Conservation (phyloP, 2,888 invertebrate species). For the Lepetodrilus schrolli region DNA sequence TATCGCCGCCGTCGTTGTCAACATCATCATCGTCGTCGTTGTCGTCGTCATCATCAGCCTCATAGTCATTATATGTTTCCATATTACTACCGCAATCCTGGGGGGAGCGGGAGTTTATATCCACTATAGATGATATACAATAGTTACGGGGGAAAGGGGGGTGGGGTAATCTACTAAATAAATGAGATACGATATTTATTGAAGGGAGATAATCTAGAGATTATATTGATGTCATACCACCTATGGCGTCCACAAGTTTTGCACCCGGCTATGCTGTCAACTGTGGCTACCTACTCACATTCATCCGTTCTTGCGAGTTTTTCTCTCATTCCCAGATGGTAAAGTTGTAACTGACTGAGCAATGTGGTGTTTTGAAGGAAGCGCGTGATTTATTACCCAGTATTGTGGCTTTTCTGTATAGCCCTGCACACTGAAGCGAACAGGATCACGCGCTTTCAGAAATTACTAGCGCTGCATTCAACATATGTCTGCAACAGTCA, state of each 20-base stretch:
- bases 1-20: slow-evolving; percentile 29
- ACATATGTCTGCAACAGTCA: not conserved
- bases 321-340: slow-evolving; percentile 14
- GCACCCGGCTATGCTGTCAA: not conserved
- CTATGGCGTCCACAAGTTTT: not conserved
- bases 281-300: not conserved
- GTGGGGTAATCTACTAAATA: too few species aligned
- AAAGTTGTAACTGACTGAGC: not conserved
- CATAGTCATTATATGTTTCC: slow-evolving; percentile 36
- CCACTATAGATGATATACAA: too few species aligned
- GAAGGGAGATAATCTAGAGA: not conserved
- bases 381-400: slow-evolving; percentile 2
- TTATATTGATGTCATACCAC: slow-evolving; percentile 6
- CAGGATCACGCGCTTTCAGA: not conserved
- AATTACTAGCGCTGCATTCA: not conserved
- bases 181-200: not conserved
- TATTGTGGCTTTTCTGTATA: slow-evolving; percentile 11
- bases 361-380: slow-evolving; percentile 24
- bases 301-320: not conserved
- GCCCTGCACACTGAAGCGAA: slow-evolving; percentile 12
- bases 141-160: too few species aligned
- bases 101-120: too few species aligned
- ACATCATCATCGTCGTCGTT: slow-evolving; percentile 16
- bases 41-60: slow-evolving; percentile 30
- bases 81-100: too few species aligned